Conservation (phyloP, 2,797 vertebrate genomes). For the Aphelocoma californica region DNA sequence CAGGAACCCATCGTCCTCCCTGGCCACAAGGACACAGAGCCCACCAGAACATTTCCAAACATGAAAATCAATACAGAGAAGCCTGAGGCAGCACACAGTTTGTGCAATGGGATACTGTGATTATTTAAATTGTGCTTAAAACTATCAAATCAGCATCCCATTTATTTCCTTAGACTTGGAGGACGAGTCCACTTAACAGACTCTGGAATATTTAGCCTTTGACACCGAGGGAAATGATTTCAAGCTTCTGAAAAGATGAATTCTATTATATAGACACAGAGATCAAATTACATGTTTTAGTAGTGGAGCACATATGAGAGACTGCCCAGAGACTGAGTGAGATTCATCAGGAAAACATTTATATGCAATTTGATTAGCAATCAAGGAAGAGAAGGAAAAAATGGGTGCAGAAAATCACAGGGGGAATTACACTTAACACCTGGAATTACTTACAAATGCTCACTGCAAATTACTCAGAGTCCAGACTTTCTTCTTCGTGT, state of each 20-base stretch:
- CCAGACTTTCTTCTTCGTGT: background rate
- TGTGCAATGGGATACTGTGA: background rate
- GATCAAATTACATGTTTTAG: slow-evolving; percentile 26
- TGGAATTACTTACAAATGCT: background rate
- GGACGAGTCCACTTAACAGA: background rate
- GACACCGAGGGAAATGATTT: background rate
- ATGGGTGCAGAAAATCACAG: background rate
- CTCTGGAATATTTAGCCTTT: slow-evolving; percentile 14
- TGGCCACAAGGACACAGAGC: background rate
- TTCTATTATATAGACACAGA: background rate
- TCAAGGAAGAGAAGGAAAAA: background rate
- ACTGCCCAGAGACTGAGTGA: background rate
- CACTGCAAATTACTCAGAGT: background rate
- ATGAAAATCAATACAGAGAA: background rate
- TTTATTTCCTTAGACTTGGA: background rate
- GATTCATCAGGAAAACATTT: background rate
- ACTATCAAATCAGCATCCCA: background rate
- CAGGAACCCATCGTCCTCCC: background rate
- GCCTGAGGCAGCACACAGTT: background rate
- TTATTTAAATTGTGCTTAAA: background rate
- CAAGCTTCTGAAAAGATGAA: background rate
- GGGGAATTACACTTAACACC: background rate
- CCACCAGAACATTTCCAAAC: background rate
- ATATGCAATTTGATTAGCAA: slow-evolving; percentile 14
- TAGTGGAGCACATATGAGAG: background rate